These are phyloP conservation scores for Otolemur crassicaudatus DNA, from an alignment of 2,797 vertebrate genomes.

Conservation along the genomic window DNA sequence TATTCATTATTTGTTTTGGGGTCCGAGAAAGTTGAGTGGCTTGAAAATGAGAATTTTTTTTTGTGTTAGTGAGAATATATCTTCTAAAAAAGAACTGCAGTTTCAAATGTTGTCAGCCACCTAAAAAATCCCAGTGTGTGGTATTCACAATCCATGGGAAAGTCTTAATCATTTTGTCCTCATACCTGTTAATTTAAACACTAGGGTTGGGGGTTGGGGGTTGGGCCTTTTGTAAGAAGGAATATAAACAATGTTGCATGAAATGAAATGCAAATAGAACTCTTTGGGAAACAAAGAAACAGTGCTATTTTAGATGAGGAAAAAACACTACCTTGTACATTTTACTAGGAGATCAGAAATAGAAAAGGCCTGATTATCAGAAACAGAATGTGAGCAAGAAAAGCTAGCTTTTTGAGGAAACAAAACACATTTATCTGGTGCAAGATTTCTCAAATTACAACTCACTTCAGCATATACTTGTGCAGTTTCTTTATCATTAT, in stretches of 20 bases:
- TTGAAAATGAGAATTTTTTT: not conserved
- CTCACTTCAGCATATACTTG: not conserved
- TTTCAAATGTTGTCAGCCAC: not conserved
- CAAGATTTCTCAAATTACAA: not conserved
- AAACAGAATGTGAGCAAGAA: slow-evolving; percentile 1
- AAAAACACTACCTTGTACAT: not conserved
- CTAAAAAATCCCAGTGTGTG: not conserved
- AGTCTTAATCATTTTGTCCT: not conserved
- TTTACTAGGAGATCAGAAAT: not conserved
- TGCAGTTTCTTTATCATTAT: not conserved
- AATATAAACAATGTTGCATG: not conserved
- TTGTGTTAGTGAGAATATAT: not conserved
- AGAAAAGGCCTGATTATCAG: slow-evolving; percentile 11
- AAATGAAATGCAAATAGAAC: not conserved
- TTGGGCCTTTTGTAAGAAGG: not conserved
- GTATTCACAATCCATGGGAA: not conserved
- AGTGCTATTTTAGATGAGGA: slow-evolving; percentile 37
- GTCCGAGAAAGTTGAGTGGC: not conserved
- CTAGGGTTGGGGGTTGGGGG: not conserved
- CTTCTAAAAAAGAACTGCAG: not conserved
- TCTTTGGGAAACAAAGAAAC: slow-evolving; percentile 17
- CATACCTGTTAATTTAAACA: not conserved
- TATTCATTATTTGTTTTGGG: not conserved
- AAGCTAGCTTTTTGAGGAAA: not conserved
- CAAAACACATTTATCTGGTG: not conserved